phyloP scores from a whole-genome alignment of 1,140 invertebrate species.

The Drosophila sturtevanti region DNA sequence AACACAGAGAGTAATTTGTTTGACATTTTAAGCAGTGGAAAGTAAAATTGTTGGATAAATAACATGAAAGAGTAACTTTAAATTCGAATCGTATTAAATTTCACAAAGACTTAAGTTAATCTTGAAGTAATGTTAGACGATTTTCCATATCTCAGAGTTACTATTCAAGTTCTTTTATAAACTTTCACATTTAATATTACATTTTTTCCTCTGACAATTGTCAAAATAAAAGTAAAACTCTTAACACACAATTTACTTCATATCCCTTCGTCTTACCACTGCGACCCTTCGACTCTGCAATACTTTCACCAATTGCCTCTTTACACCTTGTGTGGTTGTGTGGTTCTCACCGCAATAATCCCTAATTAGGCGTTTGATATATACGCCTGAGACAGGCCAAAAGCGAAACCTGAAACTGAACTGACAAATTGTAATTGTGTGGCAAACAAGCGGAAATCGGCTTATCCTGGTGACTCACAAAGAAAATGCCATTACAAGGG shows the following conservation, averaged over 20 bases:
- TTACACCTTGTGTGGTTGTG: slow-evolving; percentile 12
- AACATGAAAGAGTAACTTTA: too few species aligned
- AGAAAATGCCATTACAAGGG: slow-evolving; percentile 20
- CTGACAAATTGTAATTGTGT: slow-evolving; percentile 80
- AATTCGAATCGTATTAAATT: too few species aligned
- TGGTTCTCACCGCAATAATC: slow-evolving; percentile 52
- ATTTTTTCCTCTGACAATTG: not conserved
- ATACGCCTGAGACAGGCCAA: slow-evolving; percentile 34
- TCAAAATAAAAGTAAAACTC: not conserved
- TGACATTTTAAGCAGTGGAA: not conserved
- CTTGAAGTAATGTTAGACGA: too few species aligned
- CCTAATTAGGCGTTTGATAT: slow-evolving; percentile 69
- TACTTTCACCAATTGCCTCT: not conserved
- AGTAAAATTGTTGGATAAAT: too few species aligned
- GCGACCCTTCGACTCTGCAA: not conserved
- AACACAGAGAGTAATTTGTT: not conserved
- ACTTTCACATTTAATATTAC: too few species aligned
- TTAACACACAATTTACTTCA: not conserved
- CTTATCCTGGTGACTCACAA: slow-evolving; percentile 52
- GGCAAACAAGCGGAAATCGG: slow-evolving; percentile 79
- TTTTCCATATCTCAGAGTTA: too few species aligned
- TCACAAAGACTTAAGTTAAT: too few species aligned
- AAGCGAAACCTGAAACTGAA: slow-evolving; percentile 40
- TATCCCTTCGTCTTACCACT: too few species aligned
- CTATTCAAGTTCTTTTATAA: too few species aligned